Percentiles rank a stretch among this genome's conserved stretches.
Evolutionary conservation across 2,113 vertebrate species (phyloP).

Genomic region (Sinosuthora webbiana): DNA sequence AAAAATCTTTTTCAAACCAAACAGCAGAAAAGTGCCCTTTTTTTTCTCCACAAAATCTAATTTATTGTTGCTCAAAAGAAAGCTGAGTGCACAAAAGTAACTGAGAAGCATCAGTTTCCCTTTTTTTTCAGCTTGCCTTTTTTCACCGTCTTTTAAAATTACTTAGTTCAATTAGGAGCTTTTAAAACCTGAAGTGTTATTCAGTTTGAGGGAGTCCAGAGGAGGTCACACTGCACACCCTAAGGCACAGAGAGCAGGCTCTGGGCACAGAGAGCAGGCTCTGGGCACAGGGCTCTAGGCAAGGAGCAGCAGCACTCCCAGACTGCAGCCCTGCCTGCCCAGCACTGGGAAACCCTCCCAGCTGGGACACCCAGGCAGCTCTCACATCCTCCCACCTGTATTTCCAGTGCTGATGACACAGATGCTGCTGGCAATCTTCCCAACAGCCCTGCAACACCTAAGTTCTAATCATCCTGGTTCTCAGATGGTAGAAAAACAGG

Average conservation of each 20-base stretch:
- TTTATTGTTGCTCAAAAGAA: not conserved
- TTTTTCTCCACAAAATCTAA: not conserved
- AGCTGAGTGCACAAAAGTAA: not conserved
- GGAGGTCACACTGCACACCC: too few species aligned
- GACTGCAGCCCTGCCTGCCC: not conserved
- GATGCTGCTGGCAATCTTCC: not conserved
- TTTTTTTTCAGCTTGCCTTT: too few species aligned
- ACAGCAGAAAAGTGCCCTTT: not conserved
- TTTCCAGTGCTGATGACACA: not conserved
- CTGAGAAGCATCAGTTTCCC: not conserved
- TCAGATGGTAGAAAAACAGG: not conserved
- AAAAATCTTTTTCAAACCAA: not conserved
- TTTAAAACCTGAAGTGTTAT: not conserved
- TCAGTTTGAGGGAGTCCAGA: not conserved
- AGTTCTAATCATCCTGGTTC: not conserved
- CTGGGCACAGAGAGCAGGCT: rapidly evolving
- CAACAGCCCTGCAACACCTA: rapidly evolving
- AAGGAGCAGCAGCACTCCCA: not conserved
- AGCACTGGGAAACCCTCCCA: not conserved
- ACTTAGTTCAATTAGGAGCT: not conserved
- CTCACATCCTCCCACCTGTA: not conserved
- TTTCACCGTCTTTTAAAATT: not conserved
- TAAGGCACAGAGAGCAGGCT: rapidly evolving
- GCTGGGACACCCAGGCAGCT: too few species aligned
- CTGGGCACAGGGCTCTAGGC: not conserved